Percentiles rank a stretch among this genome's conserved stretches.
Conservation (phyloP, 2,113 vertebrate species). For the Menura novaehollandiae region DNA sequence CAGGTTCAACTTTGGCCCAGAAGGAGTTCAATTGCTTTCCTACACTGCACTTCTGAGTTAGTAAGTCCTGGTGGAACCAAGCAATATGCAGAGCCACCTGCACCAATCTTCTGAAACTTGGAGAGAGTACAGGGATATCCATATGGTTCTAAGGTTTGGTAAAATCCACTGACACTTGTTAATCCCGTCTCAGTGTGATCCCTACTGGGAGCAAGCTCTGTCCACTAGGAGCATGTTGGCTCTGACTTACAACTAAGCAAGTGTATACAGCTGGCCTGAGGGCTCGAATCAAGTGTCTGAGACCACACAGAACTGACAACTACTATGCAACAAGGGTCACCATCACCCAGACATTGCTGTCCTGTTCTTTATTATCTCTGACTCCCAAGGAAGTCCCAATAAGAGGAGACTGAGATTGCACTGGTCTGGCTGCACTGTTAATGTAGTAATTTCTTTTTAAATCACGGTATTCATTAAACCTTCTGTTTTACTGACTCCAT, state of each 20-base stretch:
- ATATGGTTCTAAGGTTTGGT: neutral
- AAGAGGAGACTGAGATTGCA: neutral
- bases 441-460: neutral
- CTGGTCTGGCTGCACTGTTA: neutral
- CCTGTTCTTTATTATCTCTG: neutral
- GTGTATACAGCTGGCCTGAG: neutral
- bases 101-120: neutral
- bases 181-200: neutral
- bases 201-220: neutral
- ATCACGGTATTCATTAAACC: neutral
- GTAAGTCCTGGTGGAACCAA: neutral
- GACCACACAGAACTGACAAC: neutral
- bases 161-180: neutral
- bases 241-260: neutral
- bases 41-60: neutral
- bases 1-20: neutral
- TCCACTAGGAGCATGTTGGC: rapidly evolving
- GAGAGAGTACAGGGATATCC: neutral
- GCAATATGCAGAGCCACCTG: neutral
- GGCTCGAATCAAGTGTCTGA: neutral
- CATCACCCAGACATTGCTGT: neutral
- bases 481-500: neutral
- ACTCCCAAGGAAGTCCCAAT: neutral
- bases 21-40: neutral
- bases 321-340: neutral